phyloP scores from a whole-genome alignment of 2,888 invertebrate species.

The Lepidochrysops patricia region DNA sequence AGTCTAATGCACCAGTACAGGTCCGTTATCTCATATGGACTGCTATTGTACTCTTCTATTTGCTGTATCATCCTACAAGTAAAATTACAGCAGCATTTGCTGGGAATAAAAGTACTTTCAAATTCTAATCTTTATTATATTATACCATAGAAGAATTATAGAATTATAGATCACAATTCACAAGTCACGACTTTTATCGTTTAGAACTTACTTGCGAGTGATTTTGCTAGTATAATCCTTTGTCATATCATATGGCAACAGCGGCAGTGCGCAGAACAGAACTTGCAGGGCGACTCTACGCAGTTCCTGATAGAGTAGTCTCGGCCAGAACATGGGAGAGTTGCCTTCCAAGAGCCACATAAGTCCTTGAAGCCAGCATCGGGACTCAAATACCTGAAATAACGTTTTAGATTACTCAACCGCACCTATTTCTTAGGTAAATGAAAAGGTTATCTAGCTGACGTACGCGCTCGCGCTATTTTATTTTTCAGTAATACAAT shows the following conservation, averaged over 20 bases:
- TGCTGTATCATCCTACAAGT: conserved; percentile 54
- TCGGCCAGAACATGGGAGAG: conserved; percentile 44
- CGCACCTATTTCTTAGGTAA: neutral
- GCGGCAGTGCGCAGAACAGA: conserved; percentile 40
- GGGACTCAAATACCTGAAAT: conserved; percentile 44
- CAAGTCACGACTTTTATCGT: too few relatives aligned
- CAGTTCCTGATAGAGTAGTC: conserved; percentile 45
- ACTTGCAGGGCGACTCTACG: conserved; percentile 48
- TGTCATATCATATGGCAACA: conserved; percentile 29
- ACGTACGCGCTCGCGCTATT: too few relatives aligned
- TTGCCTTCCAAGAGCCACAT: conserved; percentile 53
- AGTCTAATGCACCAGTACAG: conserved; percentile 57
- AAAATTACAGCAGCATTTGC: neutral
- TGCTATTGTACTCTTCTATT: conserved; percentile 59
- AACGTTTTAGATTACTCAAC: neutral
- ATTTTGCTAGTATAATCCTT: conserved; percentile 40
- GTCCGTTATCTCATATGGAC: conserved; percentile 44
- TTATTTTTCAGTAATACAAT: too few relatives aligned
- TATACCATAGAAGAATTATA: too few relatives aligned
- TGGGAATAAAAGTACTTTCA: neutral
- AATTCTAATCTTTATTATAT: too few relatives aligned
- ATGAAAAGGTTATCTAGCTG: too few relatives aligned
- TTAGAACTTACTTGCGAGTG: conserved; percentile 38
- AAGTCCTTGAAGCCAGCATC: conserved; percentile 50
- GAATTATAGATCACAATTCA: too few relatives aligned